These are phyloP conservation scores for Scaptomyza graminum DNA, from an alignment of 1,140 invertebrate genomes.

Conservation along the genomic window DNA sequence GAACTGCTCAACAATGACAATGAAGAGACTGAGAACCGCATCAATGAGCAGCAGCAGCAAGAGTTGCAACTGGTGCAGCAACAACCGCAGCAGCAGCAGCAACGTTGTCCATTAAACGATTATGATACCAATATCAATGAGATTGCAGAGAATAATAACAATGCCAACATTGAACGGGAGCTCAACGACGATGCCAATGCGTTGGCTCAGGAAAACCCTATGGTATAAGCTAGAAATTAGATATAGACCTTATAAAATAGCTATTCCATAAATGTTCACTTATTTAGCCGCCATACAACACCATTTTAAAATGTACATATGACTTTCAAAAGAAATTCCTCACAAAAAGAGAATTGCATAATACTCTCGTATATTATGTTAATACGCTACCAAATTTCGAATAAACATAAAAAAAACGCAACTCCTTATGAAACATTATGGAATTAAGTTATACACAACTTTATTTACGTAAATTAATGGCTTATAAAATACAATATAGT, in stretches of 20 bases:
- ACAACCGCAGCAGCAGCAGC: slow-evolving; percentile 31
- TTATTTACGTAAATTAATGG: slow-evolving; percentile 73
- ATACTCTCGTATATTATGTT: slow-evolving; percentile 19
- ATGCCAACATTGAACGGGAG: slow-evolving; percentile 82
- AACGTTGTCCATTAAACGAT: slow-evolving; percentile 44
- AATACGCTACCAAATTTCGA: slow-evolving; percentile 30
- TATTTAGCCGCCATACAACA: slow-evolving; percentile 14
- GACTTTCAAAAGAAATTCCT: slow-evolving; percentile 6
- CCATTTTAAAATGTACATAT: slow-evolving; percentile 27
- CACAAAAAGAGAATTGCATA: background rate
- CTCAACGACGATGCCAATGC: slow-evolving; percentile 67
- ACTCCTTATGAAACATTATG: slow-evolving; percentile 7
- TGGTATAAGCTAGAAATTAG: slow-evolving; percentile 14
- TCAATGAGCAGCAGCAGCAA: slow-evolving; percentile 66
- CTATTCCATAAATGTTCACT: background rate
- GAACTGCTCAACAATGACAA: background rate
- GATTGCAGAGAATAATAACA: slow-evolving; percentile 83
- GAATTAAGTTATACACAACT: slow-evolving; percentile 74
- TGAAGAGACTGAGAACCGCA: slow-evolving; percentile 78
- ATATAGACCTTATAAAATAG: background rate
- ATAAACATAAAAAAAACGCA: background rate
- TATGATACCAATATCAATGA: slow-evolving; percentile 80
- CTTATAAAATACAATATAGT: slow-evolving; percentile 66
- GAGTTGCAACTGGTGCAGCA: slow-evolving; percentile 37
- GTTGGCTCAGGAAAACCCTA: slow-evolving; percentile 57